Conservation (phyloP, 2,113 vertebrate species). For the Eptatretus burgeri region DNA sequence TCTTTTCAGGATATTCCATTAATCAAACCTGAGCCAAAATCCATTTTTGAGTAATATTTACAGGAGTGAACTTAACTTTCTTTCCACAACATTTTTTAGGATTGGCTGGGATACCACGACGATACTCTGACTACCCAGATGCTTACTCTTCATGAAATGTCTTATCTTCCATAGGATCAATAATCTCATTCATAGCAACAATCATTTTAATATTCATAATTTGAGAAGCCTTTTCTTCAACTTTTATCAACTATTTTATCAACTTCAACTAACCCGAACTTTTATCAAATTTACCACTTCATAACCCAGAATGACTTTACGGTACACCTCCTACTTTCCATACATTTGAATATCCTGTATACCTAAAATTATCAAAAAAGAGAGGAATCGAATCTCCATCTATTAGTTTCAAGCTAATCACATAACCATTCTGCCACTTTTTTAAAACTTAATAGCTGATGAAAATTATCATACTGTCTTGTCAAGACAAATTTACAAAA, state of each 20-base stretch:
- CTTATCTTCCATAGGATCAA: constrained; percentile 10
- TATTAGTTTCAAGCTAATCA: constrained; percentile 13
- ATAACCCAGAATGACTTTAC: constrained; percentile 12
- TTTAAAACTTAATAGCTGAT: constrained; percentile 13
- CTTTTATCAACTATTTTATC: constrained; percentile 10
- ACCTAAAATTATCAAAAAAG: constrained; percentile 11
- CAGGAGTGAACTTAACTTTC: constrained; percentile 11
- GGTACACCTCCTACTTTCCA: constrained; percentile 13
- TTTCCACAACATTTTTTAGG: constrained; percentile 11
- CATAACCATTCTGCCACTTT: constrained; percentile 14
- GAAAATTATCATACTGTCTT: constrained; percentile 10
- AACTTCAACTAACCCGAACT: no score
- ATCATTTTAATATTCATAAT: constrained; percentile 13
- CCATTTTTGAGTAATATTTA: constrained; percentile 10
- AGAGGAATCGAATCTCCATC: constrained; percentile 14
- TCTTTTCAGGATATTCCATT: constrained; percentile 10
- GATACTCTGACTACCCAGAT: constrained; percentile 12
- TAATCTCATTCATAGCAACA: constrained; percentile 9
- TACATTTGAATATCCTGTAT: constrained; percentile 13
- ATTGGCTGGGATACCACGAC: constrained; percentile 10
- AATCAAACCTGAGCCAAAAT: constrained; percentile 10
- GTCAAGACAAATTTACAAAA: no score
- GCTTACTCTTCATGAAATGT: constrained; percentile 11
- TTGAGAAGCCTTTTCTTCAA: constrained; percentile 13
- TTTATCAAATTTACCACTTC: neutral